phyloP scores from a whole-genome alignment of 2,888 invertebrate genomes.

The Acleris cristana region DNA sequence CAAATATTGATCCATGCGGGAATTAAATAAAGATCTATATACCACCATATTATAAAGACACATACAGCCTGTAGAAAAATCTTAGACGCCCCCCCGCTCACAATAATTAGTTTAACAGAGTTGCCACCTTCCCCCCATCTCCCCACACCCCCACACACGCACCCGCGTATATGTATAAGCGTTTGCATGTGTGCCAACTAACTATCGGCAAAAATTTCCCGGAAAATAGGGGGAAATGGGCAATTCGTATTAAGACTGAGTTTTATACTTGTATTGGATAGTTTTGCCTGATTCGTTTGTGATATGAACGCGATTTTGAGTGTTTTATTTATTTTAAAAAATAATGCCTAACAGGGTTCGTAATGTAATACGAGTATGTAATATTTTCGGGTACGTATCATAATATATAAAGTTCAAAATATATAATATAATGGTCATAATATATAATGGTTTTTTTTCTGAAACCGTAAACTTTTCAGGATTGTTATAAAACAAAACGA shows the following conservation, averaged over 20 bases:
- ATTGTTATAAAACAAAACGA: no score
- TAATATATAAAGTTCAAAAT: no score
- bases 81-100: constrained; percentile 57
- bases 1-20: constrained; percentile 23
- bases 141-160: constrained; percentile 22
- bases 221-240: constrained; percentile 32
- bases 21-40: constrained; percentile 33
- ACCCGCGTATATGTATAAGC: neutral
- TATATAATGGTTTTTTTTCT: no score
- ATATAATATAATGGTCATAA: no score
- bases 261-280: constrained; percentile 33
- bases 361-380: no score
- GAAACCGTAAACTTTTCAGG: no score
- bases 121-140: constrained; percentile 27
- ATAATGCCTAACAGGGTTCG: no score
- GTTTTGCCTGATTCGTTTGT: constrained; percentile 14
- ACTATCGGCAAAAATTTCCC: constrained; percentile 37
- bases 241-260: constrained; percentile 34
- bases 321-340: neutral
- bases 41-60: constrained; percentile 44
- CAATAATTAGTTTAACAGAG: constrained; percentile 68
- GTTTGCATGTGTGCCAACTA: constrained; percentile 20
- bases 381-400: no score
- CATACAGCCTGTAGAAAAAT: constrained; percentile 60
- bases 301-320: constrained; percentile 8